These are phyloP conservation scores for Pangasius macronema DNA, from an alignment of 2,797 vertebrate species.

Conservation along the genomic window DNA sequence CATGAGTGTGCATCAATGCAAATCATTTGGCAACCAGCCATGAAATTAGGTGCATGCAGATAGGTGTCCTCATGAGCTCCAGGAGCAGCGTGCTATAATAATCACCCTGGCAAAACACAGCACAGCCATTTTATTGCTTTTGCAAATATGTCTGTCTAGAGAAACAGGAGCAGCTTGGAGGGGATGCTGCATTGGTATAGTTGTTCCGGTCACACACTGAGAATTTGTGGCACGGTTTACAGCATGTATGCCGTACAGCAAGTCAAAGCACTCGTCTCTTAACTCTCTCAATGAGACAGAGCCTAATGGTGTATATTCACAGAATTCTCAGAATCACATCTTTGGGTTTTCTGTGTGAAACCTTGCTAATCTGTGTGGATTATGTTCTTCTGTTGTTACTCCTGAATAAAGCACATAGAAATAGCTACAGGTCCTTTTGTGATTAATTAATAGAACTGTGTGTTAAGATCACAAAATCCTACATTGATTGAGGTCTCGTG, in stretches of 20 bases:
- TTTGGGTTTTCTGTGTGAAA: neutral
- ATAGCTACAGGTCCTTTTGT: slow-evolving; percentile 6
- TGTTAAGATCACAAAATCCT: neutral
- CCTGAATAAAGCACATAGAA: neutral
- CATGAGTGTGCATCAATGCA: slow-evolving; percentile 32
- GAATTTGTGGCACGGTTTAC: neutral
- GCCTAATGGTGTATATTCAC: neutral
- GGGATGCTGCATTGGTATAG: neutral
- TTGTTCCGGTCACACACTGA: neutral
- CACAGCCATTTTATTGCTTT: slow-evolving; percentile 5
- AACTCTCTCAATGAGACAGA: neutral
- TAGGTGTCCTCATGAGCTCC: slow-evolving; percentile 36
- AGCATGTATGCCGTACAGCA: neutral
- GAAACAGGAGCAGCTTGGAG: neutral
- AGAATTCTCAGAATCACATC: neutral
- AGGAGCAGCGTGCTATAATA: slow-evolving; percentile 34
- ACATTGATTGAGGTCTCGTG: neutral
- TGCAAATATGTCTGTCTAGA: neutral
- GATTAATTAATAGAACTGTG: neutral
- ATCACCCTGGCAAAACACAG: slow-evolving; percentile 24
- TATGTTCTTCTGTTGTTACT: neutral
- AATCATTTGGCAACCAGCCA: slow-evolving; percentile 44
- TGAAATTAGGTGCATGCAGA: slow-evolving; percentile 53
- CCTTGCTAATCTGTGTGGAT: neutral
- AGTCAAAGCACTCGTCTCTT: neutral